Evolutionary conservation across 2,797 vertebrate genomes (phyloP).

Genomic region (Oreortyx pictus): DNA sequence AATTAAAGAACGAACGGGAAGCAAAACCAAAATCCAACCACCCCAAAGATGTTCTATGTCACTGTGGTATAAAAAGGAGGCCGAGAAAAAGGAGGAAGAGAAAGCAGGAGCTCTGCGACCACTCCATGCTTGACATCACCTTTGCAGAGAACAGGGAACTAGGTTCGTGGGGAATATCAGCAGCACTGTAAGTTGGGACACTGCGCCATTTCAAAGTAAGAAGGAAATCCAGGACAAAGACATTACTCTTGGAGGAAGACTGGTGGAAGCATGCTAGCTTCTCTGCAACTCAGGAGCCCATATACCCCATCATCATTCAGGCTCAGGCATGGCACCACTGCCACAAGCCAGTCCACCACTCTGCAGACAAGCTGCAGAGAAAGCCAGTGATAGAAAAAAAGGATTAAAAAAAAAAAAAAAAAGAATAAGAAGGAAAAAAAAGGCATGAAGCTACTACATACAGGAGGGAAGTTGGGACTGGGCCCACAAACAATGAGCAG

Average conservation of each 20-base stretch:
- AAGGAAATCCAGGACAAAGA: slow-evolving; percentile 18
- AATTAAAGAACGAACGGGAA: neutral
- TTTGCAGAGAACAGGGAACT: neutral
- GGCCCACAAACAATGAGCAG: slow-evolving; percentile 38
- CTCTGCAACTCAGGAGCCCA: neutral
- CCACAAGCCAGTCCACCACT: neutral
- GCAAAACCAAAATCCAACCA: neutral
- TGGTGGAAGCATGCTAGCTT: neutral
- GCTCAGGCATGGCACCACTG: rapidly evolving
- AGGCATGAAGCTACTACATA: neutral
- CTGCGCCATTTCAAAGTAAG: neutral
- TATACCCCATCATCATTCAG: rapidly evolving
- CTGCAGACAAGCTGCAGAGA: neutral
- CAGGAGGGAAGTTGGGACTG: slow-evolving; percentile 39
- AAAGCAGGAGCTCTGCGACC: neutral
- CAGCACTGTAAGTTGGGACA: neutral
- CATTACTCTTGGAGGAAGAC: neutral
- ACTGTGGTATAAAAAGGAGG: neutral
- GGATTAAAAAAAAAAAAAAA: rapidly evolving
- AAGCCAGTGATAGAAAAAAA: neutral
- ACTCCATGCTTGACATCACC: neutral
- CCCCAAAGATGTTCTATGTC: neutral
- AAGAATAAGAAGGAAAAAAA: neutral
- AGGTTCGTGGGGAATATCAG: neutral
- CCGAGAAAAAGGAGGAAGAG: neutral